Percentiles rank a stretch among this genome's conserved stretches.
Conservation (phyloP, 1,140 invertebrate species). For the Drosophila hydei region DNA sequence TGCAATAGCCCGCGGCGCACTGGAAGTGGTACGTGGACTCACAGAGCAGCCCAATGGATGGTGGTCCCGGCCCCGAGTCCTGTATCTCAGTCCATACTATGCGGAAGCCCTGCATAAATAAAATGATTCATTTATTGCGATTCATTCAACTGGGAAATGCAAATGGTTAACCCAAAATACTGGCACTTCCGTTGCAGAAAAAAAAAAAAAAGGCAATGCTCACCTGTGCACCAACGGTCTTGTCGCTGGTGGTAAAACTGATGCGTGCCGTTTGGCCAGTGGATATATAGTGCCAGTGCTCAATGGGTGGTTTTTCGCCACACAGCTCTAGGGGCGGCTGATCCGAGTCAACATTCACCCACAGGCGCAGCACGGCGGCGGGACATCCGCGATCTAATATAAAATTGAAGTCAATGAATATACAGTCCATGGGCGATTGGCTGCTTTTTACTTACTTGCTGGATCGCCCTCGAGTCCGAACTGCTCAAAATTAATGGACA, state of each 20-base stretch:
- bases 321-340: slow-evolving; percentile 94
- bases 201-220: neutral
- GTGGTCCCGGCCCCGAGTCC: slow-evolving; percentile 84
- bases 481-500: slow-evolving; percentile 93
- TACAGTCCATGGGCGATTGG: neutral
- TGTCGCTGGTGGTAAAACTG: slow-evolving; percentile 93
- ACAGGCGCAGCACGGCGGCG: slow-evolving; percentile 94
- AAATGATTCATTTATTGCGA: neutral
- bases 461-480: slow-evolving; percentile 96
- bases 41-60: slow-evolving; percentile 79
- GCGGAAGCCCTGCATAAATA: slow-evolving; percentile 89
- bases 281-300: slow-evolving; percentile 93
- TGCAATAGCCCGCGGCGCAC: slow-evolving; percentile 89
- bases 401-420: neutral
- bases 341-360: slow-evolving; percentile 89
- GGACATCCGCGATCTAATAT: slow-evolving; percentile 92
- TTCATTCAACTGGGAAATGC: neutral
- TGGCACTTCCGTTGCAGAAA: neutral
- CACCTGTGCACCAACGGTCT: slow-evolving; percentile 89
- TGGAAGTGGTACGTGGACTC: slow-evolving; percentile 83
- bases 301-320: slow-evolving; percentile 90
- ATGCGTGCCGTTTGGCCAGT: slow-evolving; percentile 85
- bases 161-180: neutral
- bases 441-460: slow-evolving; percentile 86
- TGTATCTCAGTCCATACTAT: slow-evolving; percentile 95